These are phyloP conservation scores for Chaenogobius annularis DNA, from an alignment of 2,113 vertebrate genomes.

Conservation along the genomic window DNA sequence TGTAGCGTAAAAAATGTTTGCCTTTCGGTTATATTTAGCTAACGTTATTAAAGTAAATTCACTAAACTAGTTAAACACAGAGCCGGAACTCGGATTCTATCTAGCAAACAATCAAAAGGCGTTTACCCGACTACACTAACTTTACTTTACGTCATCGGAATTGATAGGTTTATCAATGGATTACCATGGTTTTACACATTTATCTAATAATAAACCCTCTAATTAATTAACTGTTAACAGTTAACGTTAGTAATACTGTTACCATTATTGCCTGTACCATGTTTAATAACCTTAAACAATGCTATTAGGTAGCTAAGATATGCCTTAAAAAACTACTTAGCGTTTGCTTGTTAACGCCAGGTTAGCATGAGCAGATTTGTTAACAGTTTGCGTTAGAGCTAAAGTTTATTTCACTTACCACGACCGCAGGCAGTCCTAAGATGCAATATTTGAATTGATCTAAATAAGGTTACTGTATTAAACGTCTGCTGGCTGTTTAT, in stretches of 20 bases:
- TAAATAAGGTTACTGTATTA: neutral
- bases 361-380: neutral
- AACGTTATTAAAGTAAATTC: neutral
- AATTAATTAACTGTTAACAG: no score
- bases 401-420: constrained; percentile 24
- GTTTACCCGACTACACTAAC: no score
- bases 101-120: neutral
- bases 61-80: neutral
- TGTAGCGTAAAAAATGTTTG: neutral
- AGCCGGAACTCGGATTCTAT: neutral
- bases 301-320: no score
- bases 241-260: no score
- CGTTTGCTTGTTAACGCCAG: neutral
- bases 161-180: neutral
- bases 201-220: no score
- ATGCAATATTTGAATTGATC: neutral
- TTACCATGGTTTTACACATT: no score
- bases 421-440: neutral
- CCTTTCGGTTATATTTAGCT: neutral
- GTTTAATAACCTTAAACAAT: neutral
- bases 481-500: neutral
- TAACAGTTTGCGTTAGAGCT: neutral
- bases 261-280: neutral
- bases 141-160: neutral
- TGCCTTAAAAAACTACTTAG: no score